Evolutionary conservation across 2,113 vertebrate genomes (phyloP), one percentile per base, ranked within the genome.

Genomic region (rabbit (Oryctolagus cuniculus)): DNA sequence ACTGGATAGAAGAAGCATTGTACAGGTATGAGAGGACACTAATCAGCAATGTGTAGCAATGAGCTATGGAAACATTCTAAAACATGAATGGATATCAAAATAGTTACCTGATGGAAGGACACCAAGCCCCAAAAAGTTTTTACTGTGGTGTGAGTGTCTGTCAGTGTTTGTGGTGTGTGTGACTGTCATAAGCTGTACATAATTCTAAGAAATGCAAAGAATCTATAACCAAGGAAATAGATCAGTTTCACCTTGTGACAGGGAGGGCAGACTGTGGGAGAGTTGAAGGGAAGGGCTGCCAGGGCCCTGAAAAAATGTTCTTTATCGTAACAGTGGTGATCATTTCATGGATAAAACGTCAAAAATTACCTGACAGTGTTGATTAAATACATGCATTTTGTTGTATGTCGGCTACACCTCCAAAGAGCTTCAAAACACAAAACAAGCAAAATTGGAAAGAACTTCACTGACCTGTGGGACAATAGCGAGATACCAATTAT

Each of bases 151-250:
- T 58, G 19, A 5, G 55, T 58, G 55, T 44, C 44, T 58, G 55
- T 58, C 55, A 58, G 13, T 69, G 44, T 85, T 3, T 36, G 24
- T 51, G 6, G 77, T 49, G 25, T 10, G 25, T 31, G 13, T 44
- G 77, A 63, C 12, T 36, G 44, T 69, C 21, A 78, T 38, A 69
- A 10, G 51, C 69, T n/a, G 51, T 70, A 27, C 51, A 24, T 13
- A 66, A 49, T 89, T 85, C 34, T 36, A 51, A 44, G 73, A 93
- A 66, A 67, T 21, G 49, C 73, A 89, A 72, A 84, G 64, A 80
- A 78, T 53, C 12, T 72, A 38, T 10, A 67, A 29, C 66, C 38
- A 11, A 25, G 6, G 61, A 75, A 34, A 63, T 21, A 12, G 49
- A 63, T 61, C 29, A 31, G 8, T 63, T 58, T 80, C 80, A 12